Percentiles rank a stretch among this genome's conserved stretches.
phyloP scores from a whole-genome alignment of 1,140 invertebrate genomes.

The Ruditapes philippinarum region DNA sequence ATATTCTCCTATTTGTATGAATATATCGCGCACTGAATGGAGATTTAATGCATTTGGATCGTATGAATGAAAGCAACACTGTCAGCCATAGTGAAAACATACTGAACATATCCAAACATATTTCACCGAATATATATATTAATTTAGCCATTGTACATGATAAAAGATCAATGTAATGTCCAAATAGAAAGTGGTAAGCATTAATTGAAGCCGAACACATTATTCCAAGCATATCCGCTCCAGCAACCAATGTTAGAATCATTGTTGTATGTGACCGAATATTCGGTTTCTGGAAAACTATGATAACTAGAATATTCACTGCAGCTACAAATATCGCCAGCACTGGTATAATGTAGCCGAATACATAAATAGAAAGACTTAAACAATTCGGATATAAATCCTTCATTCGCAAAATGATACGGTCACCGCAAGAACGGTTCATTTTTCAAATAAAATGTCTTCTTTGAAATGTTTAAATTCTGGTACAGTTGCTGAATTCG shows the following conservation, averaged over 20 bases:
- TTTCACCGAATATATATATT: neutral
- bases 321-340: conserved; percentile 16
- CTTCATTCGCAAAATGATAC: neutral
- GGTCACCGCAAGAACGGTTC: neutral
- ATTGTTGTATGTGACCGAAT: conserved; percentile 38
- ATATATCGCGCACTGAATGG: neutral
- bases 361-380: neutral
- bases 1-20: neutral
- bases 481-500: no score
- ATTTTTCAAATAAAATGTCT: no score
- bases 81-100: conserved; percentile 57
- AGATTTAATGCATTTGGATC: conserved; percentile 21
- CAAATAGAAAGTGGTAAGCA: conserved; percentile 5
- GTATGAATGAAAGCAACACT: conserved; percentile 45
- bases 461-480: no score
- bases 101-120: conserved; percentile 15
- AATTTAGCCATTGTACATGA: neutral
- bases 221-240: conserved; percentile 21
- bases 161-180: neutral
- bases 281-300: neutral
- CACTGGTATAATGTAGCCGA: conserved; percentile 7
- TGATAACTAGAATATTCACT: neutral
- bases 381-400: conserved; percentile 32
- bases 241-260: conserved; percentile 37
- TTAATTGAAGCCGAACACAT: neutral